Conservation (phyloP, 2,888 invertebrate species). For the Coremacera marginata region DNA sequence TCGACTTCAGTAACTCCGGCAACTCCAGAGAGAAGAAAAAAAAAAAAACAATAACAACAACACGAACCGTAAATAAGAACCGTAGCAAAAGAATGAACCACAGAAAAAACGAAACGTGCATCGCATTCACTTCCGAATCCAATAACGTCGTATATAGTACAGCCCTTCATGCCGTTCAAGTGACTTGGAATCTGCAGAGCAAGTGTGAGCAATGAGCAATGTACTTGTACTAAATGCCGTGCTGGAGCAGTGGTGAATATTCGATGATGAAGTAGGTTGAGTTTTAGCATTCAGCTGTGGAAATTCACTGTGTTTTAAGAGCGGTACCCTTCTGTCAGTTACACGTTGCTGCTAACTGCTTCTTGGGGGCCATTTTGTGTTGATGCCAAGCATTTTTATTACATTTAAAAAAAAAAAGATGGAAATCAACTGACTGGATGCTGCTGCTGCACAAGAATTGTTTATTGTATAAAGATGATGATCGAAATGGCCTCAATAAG, state of each 20-base stretch:
- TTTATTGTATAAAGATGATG: conserved; percentile 33
- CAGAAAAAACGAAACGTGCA: conserved; percentile 54
- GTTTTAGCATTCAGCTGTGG: background rate
- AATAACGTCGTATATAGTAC: conserved; percentile 19
- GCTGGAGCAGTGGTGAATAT: no score
- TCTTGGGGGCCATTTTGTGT: conserved; percentile 28
- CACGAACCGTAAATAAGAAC: background rate
- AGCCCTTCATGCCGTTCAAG: background rate
- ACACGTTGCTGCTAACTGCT: conserved; percentile 7
- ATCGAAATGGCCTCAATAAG: conserved; percentile 10
- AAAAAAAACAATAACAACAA: background rate
- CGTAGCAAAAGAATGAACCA: background rate
- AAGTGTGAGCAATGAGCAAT: background rate
- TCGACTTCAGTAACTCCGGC: background rate
- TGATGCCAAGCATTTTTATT: conserved; percentile 34
- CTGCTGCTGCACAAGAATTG: background rate
- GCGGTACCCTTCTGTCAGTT: no score
- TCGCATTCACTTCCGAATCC: conserved; percentile 52
- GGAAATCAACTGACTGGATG: background rate
- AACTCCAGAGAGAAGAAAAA: background rate
- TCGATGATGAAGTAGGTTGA: conserved; percentile 11
- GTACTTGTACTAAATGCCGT: background rate
- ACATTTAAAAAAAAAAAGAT: background rate
- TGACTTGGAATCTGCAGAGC: background rate
- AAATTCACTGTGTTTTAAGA: no score